These are phyloP conservation scores for Hybos culiciformis DNA, from an alignment of 2,888 invertebrate genomes.

Conservation along the genomic window DNA sequence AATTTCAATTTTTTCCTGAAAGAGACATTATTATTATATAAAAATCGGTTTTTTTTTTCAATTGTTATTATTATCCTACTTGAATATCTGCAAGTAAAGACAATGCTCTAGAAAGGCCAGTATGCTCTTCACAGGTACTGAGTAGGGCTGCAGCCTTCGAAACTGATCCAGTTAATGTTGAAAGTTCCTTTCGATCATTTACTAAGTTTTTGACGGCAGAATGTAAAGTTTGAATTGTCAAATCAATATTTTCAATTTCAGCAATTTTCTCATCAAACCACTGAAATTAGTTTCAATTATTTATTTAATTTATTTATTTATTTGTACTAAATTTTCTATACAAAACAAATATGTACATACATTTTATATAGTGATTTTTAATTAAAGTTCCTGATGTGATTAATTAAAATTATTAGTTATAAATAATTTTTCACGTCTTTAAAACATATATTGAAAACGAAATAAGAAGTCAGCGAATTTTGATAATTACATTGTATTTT, in stretches of 20 bases:
- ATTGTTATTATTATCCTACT: constrained; percentile 36
- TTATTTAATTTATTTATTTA: too few relatives aligned
- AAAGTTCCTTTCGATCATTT: constrained; percentile 70
- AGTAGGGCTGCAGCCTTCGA: constrained; percentile 81
- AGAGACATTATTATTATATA: constrained; percentile 9
- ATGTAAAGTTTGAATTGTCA: constrained; percentile 74
- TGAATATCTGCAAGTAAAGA: constrained; percentile 82
- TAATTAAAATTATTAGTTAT: too few relatives aligned
- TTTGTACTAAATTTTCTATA: too few relatives aligned
- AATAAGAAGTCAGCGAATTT: too few relatives aligned
- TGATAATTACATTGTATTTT: too few relatives aligned
- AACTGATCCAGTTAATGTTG: constrained; percentile 63
- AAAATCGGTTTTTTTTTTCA: background rate
- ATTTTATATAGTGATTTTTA: too few relatives aligned
- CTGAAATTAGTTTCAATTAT: constrained; percentile 39
- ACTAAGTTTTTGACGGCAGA: constrained; percentile 79
- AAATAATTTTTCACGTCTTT: too few relatives aligned
- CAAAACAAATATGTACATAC: background rate
- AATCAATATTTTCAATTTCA: constrained; percentile 83
- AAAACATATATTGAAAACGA: too few relatives aligned
- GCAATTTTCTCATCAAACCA: constrained; percentile 97
- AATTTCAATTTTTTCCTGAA: constrained; percentile 58
- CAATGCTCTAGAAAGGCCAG: constrained; percentile 75
- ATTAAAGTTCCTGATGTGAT: too few relatives aligned
- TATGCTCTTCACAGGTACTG: constrained; percentile 86